Evolutionary conservation across 2,888 invertebrate genomes (phyloP).

Genomic region (Catocala fraxini): DNA sequence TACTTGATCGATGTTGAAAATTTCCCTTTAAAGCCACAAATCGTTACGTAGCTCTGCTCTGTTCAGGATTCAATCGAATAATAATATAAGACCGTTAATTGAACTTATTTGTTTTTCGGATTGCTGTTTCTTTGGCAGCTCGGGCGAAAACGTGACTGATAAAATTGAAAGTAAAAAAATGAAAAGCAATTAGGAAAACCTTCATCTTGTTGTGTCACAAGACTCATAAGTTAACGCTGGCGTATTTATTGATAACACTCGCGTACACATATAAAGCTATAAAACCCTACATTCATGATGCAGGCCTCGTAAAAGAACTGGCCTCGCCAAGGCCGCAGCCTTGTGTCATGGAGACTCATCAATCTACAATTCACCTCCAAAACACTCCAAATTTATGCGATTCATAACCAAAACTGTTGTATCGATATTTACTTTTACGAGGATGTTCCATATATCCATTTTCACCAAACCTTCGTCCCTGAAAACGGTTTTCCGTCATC

Average conservation of each 20-base stretch:
- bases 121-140: too few species aligned
- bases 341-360: slow-evolving; percentile 46
- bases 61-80: background rate
- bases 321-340: slow-evolving; percentile 50
- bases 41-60: background rate
- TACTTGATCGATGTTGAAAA: slow-evolving; percentile 23
- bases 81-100: background rate
- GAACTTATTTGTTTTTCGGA: too few species aligned
- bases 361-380: slow-evolving; percentile 46
- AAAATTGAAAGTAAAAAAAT: background rate
- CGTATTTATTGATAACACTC: slow-evolving; percentile 37
- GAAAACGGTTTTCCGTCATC: slow-evolving; percentile 14
- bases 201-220: slow-evolving; percentile 12
- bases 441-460: slow-evolving; percentile 7
- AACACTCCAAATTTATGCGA: slow-evolving; percentile 28
- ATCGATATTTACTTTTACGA: slow-evolving; percentile 13
- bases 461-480: background rate
- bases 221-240: too few species aligned
- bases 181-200: background rate
- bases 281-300: slow-evolving; percentile 33
- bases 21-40: slow-evolving; percentile 7
- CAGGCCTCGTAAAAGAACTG: slow-evolving; percentile 35
- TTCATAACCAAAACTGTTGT: slow-evolving; percentile 6
- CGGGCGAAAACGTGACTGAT: background rate
- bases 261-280: slow-evolving; percentile 21